Conservation (phyloP, 2,113 vertebrate genomes). For the Sphyrna mokarran region DNA sequence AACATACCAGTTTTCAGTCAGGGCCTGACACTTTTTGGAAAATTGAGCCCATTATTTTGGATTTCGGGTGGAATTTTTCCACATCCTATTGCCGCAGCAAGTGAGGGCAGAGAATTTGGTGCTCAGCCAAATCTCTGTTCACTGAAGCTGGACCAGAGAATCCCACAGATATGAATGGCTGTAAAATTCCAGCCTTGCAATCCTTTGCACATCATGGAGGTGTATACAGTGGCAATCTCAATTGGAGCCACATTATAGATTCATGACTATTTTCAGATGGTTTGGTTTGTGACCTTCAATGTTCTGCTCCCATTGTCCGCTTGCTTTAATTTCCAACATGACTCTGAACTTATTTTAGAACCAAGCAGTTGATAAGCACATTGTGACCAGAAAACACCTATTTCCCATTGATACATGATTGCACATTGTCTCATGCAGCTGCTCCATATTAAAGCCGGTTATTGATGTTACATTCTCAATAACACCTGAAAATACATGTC, state of each 20-base stretch:
- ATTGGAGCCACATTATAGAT: background rate
- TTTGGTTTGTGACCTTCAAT: background rate
- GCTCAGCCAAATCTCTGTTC: no score
- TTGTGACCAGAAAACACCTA: background rate
- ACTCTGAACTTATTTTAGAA: background rate
- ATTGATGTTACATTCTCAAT: background rate
- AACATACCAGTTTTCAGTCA: no score
- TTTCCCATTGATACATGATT: slow-evolving; percentile 1
- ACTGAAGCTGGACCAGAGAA: no score
- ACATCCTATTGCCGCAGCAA: no score
- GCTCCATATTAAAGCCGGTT: background rate
- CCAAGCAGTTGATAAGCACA: slow-evolving; percentile 5
- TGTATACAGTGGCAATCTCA: background rate
- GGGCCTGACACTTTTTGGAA: no score
- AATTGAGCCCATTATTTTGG: no score
- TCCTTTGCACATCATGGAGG: background rate
- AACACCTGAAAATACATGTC: background rate
- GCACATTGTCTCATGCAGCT: background rate
- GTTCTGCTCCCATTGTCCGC: background rate
- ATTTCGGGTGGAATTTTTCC: no score
- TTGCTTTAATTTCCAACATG: background rate
- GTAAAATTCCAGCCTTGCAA: no score
- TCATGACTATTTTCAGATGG: background rate
- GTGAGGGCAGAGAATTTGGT: no score
- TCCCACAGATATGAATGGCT: no score